Evolutionary conservation across 2,888 invertebrate genomes (phyloP), one percentile per base, ranked within the genome.

Genomic region (Morpho deidamia): DNA sequence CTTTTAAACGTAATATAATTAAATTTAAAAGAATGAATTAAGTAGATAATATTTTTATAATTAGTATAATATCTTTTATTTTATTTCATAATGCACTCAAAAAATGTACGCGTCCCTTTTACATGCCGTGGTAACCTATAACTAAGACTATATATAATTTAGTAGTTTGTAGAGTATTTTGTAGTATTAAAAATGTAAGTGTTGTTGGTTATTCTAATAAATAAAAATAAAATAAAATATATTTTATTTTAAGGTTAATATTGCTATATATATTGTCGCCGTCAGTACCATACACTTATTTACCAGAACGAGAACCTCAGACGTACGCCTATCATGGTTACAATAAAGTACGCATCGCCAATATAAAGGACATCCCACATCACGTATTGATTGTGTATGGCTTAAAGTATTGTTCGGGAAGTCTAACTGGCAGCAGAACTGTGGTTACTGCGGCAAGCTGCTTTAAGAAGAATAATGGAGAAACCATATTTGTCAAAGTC

Each of bases 391-490:
- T 87, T 9, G 78, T 77, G 10, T 81, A 80, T 50, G 67, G 62
- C 7, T 68, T 56, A 7, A 58, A 70, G 39, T 87, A 74, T 63
- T 88, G 88, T 57, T 86, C 88, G 1, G 88, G 86, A 0, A 66
- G 69, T 34, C 59, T 88, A 39, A 64, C 85, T 38, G 61, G 69
- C 32, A 85, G 84, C 56, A 72, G 66, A 48, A 69, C 77, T 4
- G 79, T 80, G 0, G 47, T 83, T 1, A 83, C 84, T 0, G 71
- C 72, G 0, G 87, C 88, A 1, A 80, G 78, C 54, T 86, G 87
- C 63, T 71, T 84, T 11, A 39, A 62, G 1, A 61, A 54, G 10
- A 61, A 66, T 11, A 53, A 56, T 2, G 48, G 59, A 0, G 62
- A 63, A 10, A 59, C 59, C 11, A 63, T 73, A 0, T 23, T 73